Conservation (phyloP, 2,113 vertebrate species). For the Xenopus laevis region DNA sequence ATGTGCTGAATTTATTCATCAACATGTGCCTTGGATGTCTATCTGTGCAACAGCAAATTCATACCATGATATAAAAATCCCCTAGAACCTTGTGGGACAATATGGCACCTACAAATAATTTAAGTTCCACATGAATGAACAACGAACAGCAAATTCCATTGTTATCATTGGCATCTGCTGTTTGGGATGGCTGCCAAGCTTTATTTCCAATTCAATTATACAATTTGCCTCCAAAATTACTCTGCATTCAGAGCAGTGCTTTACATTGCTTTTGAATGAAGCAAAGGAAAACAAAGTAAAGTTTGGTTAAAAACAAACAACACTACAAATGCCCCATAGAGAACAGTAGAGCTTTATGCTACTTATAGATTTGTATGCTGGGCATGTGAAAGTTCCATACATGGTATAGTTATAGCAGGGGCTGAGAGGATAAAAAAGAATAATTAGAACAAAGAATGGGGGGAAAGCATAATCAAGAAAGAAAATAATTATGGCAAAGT, state of each 20-base stretch:
- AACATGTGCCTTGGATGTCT: too few relatives aligned
- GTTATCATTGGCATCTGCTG: conserved; percentile 28
- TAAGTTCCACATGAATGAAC: conserved; percentile 18
- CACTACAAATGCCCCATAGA: too few relatives aligned
- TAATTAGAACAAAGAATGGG: neutral
- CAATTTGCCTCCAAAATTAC: neutral
- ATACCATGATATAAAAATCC: neutral
- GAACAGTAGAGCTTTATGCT: neutral
- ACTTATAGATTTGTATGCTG: neutral
- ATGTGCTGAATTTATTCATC: too few relatives aligned
- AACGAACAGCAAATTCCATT: conserved; percentile 29
- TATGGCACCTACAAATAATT: conserved; percentile 25
- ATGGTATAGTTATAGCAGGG: neutral
- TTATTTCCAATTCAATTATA: conserved; percentile 3
- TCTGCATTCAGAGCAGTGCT: neutral
- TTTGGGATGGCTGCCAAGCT: conserved; percentile 16
- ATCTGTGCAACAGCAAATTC: too few relatives aligned
- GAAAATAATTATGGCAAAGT: neutral
- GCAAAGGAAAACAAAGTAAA: too few relatives aligned
- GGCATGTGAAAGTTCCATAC: neutral
- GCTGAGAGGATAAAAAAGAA: neutral
- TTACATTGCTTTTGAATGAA: neutral
- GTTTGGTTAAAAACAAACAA: too few relatives aligned
- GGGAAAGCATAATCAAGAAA: neutral
- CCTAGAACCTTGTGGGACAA: conserved; percentile 4